Evolutionary conservation across 1,140 invertebrate species (phyloP), one percentile per base, ranked within the genome.

Genomic region (Cyrtorhinus lividipennis): DNA sequence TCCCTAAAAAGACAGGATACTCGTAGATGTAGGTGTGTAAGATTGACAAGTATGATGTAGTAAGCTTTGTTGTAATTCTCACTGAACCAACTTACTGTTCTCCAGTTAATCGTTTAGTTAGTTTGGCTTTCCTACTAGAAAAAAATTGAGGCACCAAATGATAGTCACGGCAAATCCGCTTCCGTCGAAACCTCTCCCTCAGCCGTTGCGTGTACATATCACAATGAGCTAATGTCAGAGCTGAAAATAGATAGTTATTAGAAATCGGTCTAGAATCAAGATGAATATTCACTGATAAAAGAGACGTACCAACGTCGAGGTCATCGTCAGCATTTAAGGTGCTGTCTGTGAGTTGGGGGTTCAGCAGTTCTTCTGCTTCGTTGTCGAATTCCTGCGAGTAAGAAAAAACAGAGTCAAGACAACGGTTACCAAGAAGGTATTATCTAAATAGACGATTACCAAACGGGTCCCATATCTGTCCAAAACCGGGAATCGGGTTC

Each of bases 161-260:
- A 73, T 86, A 92, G 74, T 93, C 90, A 61, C 89, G 75, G 20
- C 90, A 88, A 38, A 95, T 82, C 48, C 88, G 78, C 82, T 95
- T 95, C 71, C 91, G 78, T 69, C 90, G 79, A 15, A 87, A 86
- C 67, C 93, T 78, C 74, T 95, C 92, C 59, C 89, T 77, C 59
- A 95, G 76, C 67, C 90, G 78, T 66, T 88, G 78, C 12, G 85
- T 86, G 71, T 95, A 96, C 77, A 92, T 92, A 72, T 95, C 91
- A 53, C 95, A 88, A 74, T 88, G 84, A 46, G 84, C 79, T 63
- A 88, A 72, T 73, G 89, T 88, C 24, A 88, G 74, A 64, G 76
- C 79, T 76, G 69, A 24, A 73, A 67, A 8, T 38, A 15, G 30
- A 38, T 38, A 5, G 15, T n/a, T n/a, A n/a, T n/a, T n/a, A n/a